Evolutionary conservation across 1,140 invertebrate genomes (phyloP), one percentile per base, ranked within the genome.

Genomic region (Bacillus rossius): DNA sequence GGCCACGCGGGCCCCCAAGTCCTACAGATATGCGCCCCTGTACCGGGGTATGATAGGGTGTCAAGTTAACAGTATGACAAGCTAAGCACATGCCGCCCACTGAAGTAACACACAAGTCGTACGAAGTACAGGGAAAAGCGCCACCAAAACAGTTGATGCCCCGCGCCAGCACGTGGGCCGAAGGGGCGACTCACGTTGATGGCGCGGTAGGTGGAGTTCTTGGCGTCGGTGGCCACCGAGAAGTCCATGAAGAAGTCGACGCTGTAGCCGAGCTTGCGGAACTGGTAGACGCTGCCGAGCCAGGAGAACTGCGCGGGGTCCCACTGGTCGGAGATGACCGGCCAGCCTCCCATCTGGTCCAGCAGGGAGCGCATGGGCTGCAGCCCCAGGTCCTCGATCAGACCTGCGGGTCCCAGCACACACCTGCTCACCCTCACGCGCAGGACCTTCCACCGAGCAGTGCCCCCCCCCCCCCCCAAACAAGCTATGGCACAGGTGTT

Each of bases 241-340:
- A 96, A 92, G 67, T 95, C 91, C n/a, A 98, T 81, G 67, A 96
- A 87, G 68, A 96, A 94, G 71, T 95, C 91, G 40, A 92, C 87
- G 5, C 89, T 91, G 69, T 91, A 94, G 3, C 94, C 94, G 4
- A 80, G 73, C 48, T 77, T 75, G 17, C 88, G 79, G 75, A 92
- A 94, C 55, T 82, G 87, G 75, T 89, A 92, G 3, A 94, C 85
- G 8, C 85, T 85, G 59, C 91, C 79, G 65, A 84, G 85, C 92
- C 92, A 96, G 43, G 84, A 80, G 72, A 89, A 94, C 1, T 78
- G 70, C 19, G 79, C 81, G 0, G 79, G 77, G 55, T 87, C 79
- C 93, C 93, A 96, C 0, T 64, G 64, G 0, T 86, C 90, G 62
- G 89, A 84, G 1, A 96, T 75, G 5, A 94, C 85, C 0, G 94